Evolutionary conservation across 2,888 invertebrate genomes (phyloP).

Genomic region (Junonia oenone): DNA sequence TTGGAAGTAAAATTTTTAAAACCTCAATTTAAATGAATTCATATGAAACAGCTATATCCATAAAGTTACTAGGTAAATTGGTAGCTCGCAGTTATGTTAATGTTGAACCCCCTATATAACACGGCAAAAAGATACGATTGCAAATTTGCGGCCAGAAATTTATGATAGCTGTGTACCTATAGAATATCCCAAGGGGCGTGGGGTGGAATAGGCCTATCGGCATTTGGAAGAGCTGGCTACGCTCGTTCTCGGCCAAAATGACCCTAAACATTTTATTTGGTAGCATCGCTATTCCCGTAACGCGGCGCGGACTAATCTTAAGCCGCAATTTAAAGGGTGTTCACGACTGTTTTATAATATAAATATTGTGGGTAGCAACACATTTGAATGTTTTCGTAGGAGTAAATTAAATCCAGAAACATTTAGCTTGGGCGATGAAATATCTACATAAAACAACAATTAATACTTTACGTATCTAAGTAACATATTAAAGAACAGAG

Average conservation of each 20-base stretch:
- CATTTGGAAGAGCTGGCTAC: conserved; percentile 59
- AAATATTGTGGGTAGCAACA: conserved; percentile 55
- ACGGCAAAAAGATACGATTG: conserved; percentile 74
- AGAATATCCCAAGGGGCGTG: conserved; percentile 59
- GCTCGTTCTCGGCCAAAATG: conserved; percentile 72
- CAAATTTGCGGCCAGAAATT: conserved; percentile 79
- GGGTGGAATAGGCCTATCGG: conserved; percentile 73
- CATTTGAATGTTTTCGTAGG: conserved; percentile 32
- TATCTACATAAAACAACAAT: neutral
- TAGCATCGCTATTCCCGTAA: conserved; percentile 68
- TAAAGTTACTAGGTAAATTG: conserved; percentile 54
- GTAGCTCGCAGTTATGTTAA: conserved; percentile 73
- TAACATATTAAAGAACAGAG: neutral
- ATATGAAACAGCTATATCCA: conserved; percentile 7
- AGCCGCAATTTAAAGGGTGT: conserved; percentile 66
- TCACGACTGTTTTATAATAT: conserved; percentile 63
- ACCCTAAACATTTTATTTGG: conserved; percentile 79
- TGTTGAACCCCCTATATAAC: conserved; percentile 64
- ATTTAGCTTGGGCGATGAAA: conserved; percentile 3
- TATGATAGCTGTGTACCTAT: conserved; percentile 61
- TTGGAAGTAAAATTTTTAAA: neutral
- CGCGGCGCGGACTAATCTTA: conserved; percentile 72
- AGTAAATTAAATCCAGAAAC: neutral
- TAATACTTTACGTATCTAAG: neutral
- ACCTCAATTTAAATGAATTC: neutral